A percentile compares a stretch with the other conserved stretches of the same genome.
phyloP scores from a whole-genome alignment of 2,113 vertebrate species.

The Oryzias celebensis region DNA sequence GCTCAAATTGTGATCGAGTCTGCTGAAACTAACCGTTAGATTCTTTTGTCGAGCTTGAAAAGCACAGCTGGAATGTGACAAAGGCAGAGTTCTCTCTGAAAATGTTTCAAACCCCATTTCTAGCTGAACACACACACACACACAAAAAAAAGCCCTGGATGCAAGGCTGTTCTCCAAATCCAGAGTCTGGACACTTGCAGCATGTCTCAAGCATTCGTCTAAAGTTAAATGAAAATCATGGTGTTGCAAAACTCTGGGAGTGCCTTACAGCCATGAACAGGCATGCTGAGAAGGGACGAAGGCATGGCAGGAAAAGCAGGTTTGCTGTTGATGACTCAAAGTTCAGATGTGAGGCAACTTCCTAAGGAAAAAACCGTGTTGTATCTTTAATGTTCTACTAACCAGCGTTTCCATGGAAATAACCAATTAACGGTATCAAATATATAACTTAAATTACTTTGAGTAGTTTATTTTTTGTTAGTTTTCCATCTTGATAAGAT shows the following conservation, averaged over 20 bases:
- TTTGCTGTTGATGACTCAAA: neutral
- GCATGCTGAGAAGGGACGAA: constrained; percentile 43
- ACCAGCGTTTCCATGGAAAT: no score
- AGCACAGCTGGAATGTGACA: constrained; percentile 51
- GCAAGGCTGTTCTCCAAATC: no score
- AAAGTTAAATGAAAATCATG: neutral
- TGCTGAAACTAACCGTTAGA: constrained; percentile 27
- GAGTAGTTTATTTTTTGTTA: no score
- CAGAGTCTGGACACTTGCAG: no score
- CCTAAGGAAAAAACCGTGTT: neutral
- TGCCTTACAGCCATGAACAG: constrained; percentile 26
- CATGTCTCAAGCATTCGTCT: neutral
- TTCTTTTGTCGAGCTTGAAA: constrained; percentile 49
- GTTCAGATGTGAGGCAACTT: neutral
- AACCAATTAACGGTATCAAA: no score
- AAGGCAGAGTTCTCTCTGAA: constrained; percentile 7
- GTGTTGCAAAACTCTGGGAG: constrained; percentile 3
- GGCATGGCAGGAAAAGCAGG: constrained; percentile 30
- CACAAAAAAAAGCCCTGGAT: neutral
- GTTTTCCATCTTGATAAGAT: no score
- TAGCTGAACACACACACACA: constrained; percentile 11
- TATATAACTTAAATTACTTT: no score
- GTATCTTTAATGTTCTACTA: no score
- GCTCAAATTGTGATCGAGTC: constrained; percentile 22
- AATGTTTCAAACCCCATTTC: constrained; percentile 18